A percentile compares a stretch with the other conserved stretches of the same genome.
Evolutionary conservation across 2,888 invertebrate species (phyloP).

Genomic region (Drosophila nr. medialis): DNA sequence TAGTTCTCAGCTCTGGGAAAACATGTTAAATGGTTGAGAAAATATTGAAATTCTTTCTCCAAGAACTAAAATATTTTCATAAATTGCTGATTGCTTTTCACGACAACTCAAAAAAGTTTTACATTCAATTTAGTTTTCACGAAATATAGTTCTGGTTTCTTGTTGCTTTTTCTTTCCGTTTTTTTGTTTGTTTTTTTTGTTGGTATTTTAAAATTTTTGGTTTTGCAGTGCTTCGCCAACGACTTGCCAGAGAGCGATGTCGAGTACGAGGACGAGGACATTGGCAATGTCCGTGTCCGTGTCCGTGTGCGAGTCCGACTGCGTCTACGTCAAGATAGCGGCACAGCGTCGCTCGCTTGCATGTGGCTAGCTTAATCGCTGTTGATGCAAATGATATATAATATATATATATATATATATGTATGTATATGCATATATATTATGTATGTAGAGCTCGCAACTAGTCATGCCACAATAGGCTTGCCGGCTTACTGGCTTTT

Average conservation of each 20-base stretch:
- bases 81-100: conserved; percentile 1
- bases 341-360: conserved; percentile 66
- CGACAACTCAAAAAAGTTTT: not conserved
- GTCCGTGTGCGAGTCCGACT: conserved; percentile 44
- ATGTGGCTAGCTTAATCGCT: conserved; percentile 66
- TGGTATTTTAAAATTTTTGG: conserved; percentile 30
- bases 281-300: conserved; percentile 55
- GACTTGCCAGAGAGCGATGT: conserved; percentile 64
- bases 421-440: not conserved
- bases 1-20: not conserved
- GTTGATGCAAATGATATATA: conserved; percentile 22
- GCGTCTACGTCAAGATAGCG: conserved; percentile 54
- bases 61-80: not conserved
- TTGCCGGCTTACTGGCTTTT: conserved; percentile 14
- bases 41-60: not conserved
- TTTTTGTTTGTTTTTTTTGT: conserved; percentile 15
- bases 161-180: conserved; percentile 16
- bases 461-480: conserved; percentile 9
- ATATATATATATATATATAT: not conserved
- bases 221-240: conserved; percentile 74
- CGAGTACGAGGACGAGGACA: conserved; percentile 43
- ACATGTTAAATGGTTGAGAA: not conserved
- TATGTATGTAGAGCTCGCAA: conserved; percentile 1
- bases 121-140: not conserved
- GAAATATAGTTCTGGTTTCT: not conserved